phyloP scores from a whole-genome alignment of 2,113 vertebrate genomes.

The Pitta sordida region DNA sequence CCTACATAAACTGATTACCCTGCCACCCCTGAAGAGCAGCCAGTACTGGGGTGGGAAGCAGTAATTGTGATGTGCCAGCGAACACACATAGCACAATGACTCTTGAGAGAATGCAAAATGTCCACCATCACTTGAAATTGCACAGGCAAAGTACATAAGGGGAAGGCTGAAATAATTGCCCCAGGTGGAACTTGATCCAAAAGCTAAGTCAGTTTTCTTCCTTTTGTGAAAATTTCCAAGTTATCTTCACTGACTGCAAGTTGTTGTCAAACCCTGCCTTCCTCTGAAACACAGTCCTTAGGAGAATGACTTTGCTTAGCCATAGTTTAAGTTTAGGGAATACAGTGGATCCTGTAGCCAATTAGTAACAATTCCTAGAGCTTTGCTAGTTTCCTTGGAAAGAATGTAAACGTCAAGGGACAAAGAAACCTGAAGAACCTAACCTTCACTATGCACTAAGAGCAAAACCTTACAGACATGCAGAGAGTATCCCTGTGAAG shows the following conservation, averaged over 20 bases:
- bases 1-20: conserved; percentile 37
- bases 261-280: not conserved
- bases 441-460: not conserved
- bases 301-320: not conserved
- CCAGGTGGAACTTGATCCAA: not conserved
- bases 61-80: not conserved
- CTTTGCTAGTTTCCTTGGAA: not conserved
- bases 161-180: not conserved
- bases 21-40: not conserved
- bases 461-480: not conserved
- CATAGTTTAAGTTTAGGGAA: not conserved
- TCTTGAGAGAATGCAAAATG: not conserved
- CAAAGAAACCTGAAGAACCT: not conserved
- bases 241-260: not conserved
- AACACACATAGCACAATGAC: not conserved
- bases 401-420: not conserved
- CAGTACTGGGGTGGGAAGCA: not conserved
- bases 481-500: not conserved
- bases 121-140: not conserved
- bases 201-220: not conserved
- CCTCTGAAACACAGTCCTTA: not conserved
- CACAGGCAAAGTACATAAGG: not conserved
- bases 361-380: not conserved
- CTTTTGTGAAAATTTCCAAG: not conserved
- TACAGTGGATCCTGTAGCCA: not conserved